Evolutionary conservation across 1,140 invertebrate genomes (phyloP), one percentile per base, ranked within the genome.

Genomic region (Eciton burchellii): DNA sequence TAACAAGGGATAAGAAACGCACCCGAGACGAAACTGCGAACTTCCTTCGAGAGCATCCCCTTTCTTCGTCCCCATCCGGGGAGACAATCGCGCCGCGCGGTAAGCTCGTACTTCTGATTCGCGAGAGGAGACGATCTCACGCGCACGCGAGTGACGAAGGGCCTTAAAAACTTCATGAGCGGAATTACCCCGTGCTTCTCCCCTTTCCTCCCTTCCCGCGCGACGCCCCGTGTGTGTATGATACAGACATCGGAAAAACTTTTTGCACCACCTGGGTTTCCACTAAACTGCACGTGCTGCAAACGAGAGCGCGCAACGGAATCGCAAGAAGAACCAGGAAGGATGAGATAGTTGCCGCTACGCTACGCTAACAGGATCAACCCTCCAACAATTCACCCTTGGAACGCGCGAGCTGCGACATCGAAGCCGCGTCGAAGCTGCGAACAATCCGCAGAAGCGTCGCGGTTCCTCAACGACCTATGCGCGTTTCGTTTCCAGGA

Each of bases 1-100:
- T 82, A 77, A 82, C 57, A 59, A 66, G 60, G 41, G 2, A 26
- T 73, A 77, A 77, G 52, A 63, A 56, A 26, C 3, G 24, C 41
- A 12, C 29, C 35, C 35, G 35, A 35, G 35, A 35, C 35, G 35
- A 35, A 6, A 35, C 8, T 8, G 6, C n/a, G 52, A n/a, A n/a
- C 19, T 14, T 19, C 52, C 3, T 11, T 41, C 4, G n/a, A 14
- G 3, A 16, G n/a, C 35, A 35, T 21, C 9, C 14, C 41, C 19
- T 12, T 0, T 24, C n/a, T 19, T 8, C n/a, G 14, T 24, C 9
- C n/a, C n/a, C 21, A 12, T 19, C 1, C 2, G 49, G 1, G 63
- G 6, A n/a, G 63, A n/a, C n/a, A n/a, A n/a, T n/a, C n/a, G n/a
- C n/a, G n/a, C n/a, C 47, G 11, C 47, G 29, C 62, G 57, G 35